A percentile compares a stretch with the other conserved stretches of the same genome.
These are phyloP conservation scores for Acleris cristana DNA, from an alignment of 2,888 invertebrate genomes.

Conservation along the genomic window DNA sequence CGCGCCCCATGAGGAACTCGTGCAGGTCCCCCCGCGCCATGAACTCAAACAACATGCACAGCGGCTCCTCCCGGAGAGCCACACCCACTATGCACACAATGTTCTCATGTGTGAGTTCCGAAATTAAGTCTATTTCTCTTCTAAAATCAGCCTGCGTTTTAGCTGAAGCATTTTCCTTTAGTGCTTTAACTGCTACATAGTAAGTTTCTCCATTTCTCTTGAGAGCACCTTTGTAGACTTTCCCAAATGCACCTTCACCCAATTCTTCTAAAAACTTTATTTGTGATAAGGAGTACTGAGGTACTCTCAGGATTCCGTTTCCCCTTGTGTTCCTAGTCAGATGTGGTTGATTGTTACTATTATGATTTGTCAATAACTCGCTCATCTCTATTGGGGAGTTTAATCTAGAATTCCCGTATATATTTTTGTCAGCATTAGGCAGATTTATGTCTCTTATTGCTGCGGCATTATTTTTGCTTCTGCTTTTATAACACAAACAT, in stretches of 20 bases:
- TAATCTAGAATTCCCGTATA: conserved; percentile 90
- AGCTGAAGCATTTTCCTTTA: conserved; percentile 95
- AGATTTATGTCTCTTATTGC: conserved; percentile 88
- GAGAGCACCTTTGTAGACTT: conserved; percentile 97
- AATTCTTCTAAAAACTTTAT: conserved; percentile 95
- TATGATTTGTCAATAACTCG: conserved; percentile 86
- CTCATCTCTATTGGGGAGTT: conserved; percentile 94
- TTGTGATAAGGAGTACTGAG: conserved; percentile 93
- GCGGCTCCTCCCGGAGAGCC: conserved; percentile 93
- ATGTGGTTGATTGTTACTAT: conserved; percentile 75
- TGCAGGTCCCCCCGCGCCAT: conserved; percentile 99
- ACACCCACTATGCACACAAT: conserved; percentile 98
- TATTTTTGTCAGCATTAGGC: conserved; percentile 90
- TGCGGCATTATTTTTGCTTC: conserved; percentile 81
- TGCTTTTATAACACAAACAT: conserved; percentile 86
- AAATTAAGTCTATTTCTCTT: conserved; percentile 96
- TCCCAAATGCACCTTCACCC: conserved; percentile 98
- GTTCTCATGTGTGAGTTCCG: conserved; percentile 96
- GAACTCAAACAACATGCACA: conserved; percentile 98
- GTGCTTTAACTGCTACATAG: conserved; percentile 96
- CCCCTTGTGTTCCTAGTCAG: conserved; percentile 77
- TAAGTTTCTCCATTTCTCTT: conserved; percentile 87
- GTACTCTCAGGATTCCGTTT: conserved; percentile 85
- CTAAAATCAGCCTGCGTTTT: conserved; percentile 97
- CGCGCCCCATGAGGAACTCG: conserved; percentile 96